Evolutionary conservation across 2,113 vertebrate genomes (phyloP), one percentile per base, ranked within the genome.

Genomic region (Tauraco erythrolophus): DNA sequence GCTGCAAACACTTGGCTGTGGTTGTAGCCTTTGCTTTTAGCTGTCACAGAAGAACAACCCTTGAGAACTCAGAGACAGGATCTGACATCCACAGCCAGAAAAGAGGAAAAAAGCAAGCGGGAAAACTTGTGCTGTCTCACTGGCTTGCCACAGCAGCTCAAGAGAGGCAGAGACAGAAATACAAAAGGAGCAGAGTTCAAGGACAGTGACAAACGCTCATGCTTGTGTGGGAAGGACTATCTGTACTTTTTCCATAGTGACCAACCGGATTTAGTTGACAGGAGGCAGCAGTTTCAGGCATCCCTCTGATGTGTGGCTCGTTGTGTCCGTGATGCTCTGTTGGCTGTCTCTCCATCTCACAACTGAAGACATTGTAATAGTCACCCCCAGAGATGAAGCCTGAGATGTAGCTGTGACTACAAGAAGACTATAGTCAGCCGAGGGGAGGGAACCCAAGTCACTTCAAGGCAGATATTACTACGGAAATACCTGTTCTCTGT

Each of bases 261-360:
- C 24, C 39, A 71, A 5, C 5, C 28, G 25, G 58, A 28, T 14
- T 69, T 9, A 58, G 23, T 1, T 62, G 37, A 17, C 17, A 28
- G 60, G 61, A 74, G 10, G 13, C 7, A 30, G 27, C 0, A 1
- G 19, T 46, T 79, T 14, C 30, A 75, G 5, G 10, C 28, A 14
- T 25, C 13, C 7, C 3, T 31, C 6, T 1, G 1, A 17, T 13
- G 22, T 4, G 10, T 6, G 62, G 9, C 28, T 62, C n/a, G 9
- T 28, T 66, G 11, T 46, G 22, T 37, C 51, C 3, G 0, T 43
- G 24, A 7, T 28, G 17, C 6, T 65, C 22, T 65, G 10, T 48
- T 86, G 68, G 14, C 35, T 90, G 46, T 0, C 14, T 84, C 7
- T 66, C 15, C 3, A 1, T 56, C 28, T 79, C 16, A 7, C 53